A percentile compares a stretch with the other conserved stretches of the same genome.
phyloP scores from a whole-genome alignment of 2,888 invertebrate genomes.

The Zaprionus obscuricornis region DNA sequence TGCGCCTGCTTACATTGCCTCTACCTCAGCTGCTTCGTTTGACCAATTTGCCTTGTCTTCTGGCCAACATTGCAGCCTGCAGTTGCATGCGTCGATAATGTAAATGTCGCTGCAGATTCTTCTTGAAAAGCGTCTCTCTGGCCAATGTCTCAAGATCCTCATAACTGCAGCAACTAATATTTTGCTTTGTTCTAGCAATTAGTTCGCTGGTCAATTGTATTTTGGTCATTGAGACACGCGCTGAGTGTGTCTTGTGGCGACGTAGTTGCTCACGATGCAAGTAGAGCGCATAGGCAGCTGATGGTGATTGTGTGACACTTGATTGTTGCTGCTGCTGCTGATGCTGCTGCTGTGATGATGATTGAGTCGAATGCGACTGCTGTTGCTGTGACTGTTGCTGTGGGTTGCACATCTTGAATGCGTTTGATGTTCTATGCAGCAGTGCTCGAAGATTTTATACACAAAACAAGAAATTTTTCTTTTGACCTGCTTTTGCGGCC shows the following conservation, averaged over 20 bases:
- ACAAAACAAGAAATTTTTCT: neutral
- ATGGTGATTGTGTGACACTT: no score
- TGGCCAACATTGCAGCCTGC: conserved; percentile 36
- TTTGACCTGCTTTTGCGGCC: conserved; percentile 56
- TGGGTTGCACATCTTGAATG: conserved; percentile 58
- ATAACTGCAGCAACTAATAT: conserved; percentile 54
- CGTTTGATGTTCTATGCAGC: conserved; percentile 40
- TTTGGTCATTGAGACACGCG: conserved; percentile 49
- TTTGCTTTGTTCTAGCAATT: conserved; percentile 59
- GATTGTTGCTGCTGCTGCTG: neutral
- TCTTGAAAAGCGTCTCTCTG: conserved; percentile 64
- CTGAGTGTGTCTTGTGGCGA: conserved; percentile 36
- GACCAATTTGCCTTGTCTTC: conserved; percentile 20
- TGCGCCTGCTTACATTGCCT: no score
- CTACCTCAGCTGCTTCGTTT: conserved; percentile 3
- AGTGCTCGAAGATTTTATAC: conserved; percentile 42
- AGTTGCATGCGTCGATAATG: conserved; percentile 61
- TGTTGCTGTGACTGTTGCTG: conserved; percentile 12
- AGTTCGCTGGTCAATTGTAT: conserved; percentile 61
- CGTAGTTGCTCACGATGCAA: conserved; percentile 61
- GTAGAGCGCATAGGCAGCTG: conserved; percentile 61
- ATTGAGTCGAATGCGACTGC: neutral
- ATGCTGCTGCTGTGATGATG: neutral
- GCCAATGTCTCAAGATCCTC: conserved; percentile 62
- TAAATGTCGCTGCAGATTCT: conserved; percentile 50